Conservation (phyloP, 2,113 vertebrate species). For the Varanus salvator region DNA sequence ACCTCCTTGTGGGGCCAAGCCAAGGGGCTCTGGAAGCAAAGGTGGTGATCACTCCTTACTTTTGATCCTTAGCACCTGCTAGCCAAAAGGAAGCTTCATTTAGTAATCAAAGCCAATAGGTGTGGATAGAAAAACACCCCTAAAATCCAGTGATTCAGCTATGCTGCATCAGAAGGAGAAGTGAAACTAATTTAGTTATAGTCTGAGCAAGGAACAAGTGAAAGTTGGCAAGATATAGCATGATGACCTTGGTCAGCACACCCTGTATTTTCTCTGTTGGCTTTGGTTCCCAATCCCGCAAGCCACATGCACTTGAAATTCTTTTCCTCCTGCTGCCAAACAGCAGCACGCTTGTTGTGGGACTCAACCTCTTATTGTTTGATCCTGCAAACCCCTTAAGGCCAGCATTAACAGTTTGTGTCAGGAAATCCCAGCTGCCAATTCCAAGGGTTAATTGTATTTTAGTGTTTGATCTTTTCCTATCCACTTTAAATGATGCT, state of each 20-base stretch:
- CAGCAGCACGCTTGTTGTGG: slow-evolving; percentile 63
- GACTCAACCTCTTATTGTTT: slow-evolving; percentile 61
- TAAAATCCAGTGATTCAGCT: slow-evolving; percentile 33
- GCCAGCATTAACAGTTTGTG: slow-evolving; percentile 58
- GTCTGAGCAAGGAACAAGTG: slow-evolving; percentile 11
- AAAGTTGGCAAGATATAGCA: slow-evolving; percentile 33
- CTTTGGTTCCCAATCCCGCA: slow-evolving; percentile 26
- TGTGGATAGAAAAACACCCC: background rate
- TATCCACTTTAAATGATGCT: slow-evolving; percentile 52
- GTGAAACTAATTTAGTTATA: slow-evolving; percentile 12
- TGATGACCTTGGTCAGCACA: slow-evolving; percentile 39
- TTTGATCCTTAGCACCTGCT: background rate
- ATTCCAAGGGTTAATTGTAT: slow-evolving; percentile 72
- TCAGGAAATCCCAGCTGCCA: slow-evolving; percentile 69
- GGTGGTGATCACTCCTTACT: background rate
- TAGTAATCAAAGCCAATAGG: background rate
- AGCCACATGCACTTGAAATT: slow-evolving; percentile 46
- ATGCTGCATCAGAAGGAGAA: slow-evolving; percentile 3
- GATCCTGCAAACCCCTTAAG: slow-evolving; percentile 64
- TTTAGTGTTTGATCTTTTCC: slow-evolving; percentile 67
- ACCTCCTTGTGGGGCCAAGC: background rate
- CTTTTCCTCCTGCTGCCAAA: slow-evolving; percentile 40
- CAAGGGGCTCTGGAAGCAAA: background rate
- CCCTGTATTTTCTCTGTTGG: slow-evolving; percentile 35
- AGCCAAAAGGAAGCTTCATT: background rate